Evolutionary conservation across 2,113 vertebrate species (phyloP).

Genomic region (Channa argus): DNA sequence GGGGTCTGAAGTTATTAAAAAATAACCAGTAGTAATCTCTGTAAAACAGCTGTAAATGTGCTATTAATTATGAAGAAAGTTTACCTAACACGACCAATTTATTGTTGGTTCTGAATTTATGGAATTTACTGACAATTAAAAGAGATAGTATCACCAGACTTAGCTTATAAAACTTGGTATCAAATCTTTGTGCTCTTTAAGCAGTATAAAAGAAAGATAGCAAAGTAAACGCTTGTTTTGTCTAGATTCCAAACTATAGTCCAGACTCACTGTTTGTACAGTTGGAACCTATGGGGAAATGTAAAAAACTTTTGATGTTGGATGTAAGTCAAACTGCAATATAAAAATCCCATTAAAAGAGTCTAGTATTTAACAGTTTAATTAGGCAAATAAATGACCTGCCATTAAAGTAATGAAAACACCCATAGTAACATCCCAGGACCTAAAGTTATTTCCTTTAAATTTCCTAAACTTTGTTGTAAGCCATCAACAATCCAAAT

Average conservation of each 20-base stretch:
- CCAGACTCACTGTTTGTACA: slow-evolving; percentile 8
- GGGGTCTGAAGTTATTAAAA: neutral
- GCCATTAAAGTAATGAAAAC: no score
- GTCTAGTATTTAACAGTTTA: neutral
- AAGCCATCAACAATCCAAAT: no score
- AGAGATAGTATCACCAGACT: slow-evolving; percentile 7
- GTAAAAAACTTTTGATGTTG: no score
- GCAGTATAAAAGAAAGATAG: neutral
- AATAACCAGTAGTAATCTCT: no score
- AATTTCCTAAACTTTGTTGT: no score
- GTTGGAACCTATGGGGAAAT: no score
- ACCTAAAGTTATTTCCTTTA: no score
- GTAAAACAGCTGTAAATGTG: neutral
- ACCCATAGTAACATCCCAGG: no score
- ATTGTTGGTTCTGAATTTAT: slow-evolving; percentile 4
- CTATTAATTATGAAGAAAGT: neutral
- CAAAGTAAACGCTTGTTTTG: neutral
- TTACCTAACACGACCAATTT: no score
- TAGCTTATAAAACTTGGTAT: neutral
- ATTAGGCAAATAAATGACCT: no score
- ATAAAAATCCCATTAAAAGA: neutral
- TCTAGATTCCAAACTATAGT: neutral
- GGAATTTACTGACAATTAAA: neutral
- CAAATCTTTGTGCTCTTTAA: neutral
- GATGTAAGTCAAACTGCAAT: neutral